phyloP scores from a whole-genome alignment of 2,888 invertebrate genomes.

The Schrankia costaestrigalis region DNA sequence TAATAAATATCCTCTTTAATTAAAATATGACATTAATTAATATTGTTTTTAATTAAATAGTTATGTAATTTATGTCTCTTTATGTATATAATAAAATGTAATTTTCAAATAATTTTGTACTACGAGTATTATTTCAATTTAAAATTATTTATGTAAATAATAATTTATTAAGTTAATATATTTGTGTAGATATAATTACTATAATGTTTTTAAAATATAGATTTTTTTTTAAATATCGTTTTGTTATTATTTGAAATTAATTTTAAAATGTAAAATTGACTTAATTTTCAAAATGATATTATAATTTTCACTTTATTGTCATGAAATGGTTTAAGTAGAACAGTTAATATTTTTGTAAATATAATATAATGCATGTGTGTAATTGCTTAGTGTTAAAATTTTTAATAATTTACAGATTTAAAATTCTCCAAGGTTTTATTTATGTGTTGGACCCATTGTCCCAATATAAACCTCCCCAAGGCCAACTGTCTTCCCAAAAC shows the following conservation, averaged over 20 bases:
- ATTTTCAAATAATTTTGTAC: slow-evolving; percentile 31
- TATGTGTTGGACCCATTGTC: too few relatives aligned
- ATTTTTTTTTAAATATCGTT: slow-evolving; percentile 13
- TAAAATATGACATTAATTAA: too few relatives aligned
- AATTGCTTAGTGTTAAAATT: background rate
- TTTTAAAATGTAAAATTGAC: slow-evolving; percentile 30
- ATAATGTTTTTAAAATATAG: slow-evolving; percentile 27
- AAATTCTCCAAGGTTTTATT: too few relatives aligned
- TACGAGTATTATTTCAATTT: slow-evolving; percentile 25
- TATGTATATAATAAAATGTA: too few relatives aligned
- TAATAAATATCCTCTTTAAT: too few relatives aligned
- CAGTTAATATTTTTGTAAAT: slow-evolving; percentile 4
- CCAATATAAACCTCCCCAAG: too few relatives aligned
- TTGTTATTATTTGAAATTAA: slow-evolving; percentile 4
- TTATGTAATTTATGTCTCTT: too few relatives aligned
- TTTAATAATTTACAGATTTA: background rate
- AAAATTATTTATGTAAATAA: slow-evolving; percentile 24
- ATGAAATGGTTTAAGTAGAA: slow-evolving; percentile 18
- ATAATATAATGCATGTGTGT: too few relatives aligned
- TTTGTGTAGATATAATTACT: slow-evolving; percentile 15
- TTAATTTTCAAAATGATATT: slow-evolving; percentile 20
- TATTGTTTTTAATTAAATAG: too few relatives aligned
- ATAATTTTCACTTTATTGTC: slow-evolving; percentile 34
- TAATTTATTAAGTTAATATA: slow-evolving; percentile 8
- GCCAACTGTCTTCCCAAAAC: too few relatives aligned